Evolutionary conservation across 35 echinoderm and acorn worm species (phyloP).

Genomic region (Lytechinus variegatus): DNA sequence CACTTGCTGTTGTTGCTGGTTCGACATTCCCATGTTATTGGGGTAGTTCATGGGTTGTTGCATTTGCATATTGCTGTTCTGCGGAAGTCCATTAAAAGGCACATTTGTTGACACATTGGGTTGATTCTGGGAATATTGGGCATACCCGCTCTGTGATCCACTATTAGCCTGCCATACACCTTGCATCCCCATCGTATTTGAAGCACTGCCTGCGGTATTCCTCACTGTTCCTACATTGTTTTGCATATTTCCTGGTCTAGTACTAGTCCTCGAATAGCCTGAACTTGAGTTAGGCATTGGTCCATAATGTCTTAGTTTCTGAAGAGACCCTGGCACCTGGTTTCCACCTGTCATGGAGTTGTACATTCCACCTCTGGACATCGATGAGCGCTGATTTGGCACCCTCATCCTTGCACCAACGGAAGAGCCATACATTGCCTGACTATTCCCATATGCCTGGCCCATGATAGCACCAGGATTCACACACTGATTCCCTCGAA

Average conservation of each 20-base stretch:
- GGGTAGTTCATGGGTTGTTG: constrained; percentile 44
- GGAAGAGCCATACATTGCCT: constrained; percentile 28
- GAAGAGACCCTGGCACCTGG: constrained; percentile 42
- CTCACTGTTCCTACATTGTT: constrained; percentile 25
- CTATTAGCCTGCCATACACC: not conserved
- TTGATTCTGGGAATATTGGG: constrained; percentile 21
- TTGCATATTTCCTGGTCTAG: not conserved
- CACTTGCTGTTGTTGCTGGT: not conserved
- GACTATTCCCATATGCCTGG: constrained; percentile 46
- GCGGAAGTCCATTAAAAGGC: constrained; percentile 45
- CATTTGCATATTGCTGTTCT: constrained; percentile 29
- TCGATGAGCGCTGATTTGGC: constrained; percentile 32
- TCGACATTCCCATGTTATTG: constrained; percentile 19
- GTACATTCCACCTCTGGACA: not conserved
- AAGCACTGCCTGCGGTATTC: constrained; percentile 9
- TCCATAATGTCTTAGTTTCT: constrained; percentile 69
- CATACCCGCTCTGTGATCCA: not conserved
- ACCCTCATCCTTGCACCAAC: constrained; percentile 30
- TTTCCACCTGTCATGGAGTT: constrained; percentile 36
- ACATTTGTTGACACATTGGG: constrained; percentile 12
- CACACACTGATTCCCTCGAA: constrained; percentile 38
- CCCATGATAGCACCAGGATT: constrained; percentile 42
- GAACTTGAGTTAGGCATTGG: constrained; percentile 64
- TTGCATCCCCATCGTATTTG: constrained; percentile 29
- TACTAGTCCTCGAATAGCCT: constrained; percentile 36